Evolutionary conservation across 2,888 invertebrate genomes (phyloP).

Genomic region (Yponomeuta evonymella): DNA sequence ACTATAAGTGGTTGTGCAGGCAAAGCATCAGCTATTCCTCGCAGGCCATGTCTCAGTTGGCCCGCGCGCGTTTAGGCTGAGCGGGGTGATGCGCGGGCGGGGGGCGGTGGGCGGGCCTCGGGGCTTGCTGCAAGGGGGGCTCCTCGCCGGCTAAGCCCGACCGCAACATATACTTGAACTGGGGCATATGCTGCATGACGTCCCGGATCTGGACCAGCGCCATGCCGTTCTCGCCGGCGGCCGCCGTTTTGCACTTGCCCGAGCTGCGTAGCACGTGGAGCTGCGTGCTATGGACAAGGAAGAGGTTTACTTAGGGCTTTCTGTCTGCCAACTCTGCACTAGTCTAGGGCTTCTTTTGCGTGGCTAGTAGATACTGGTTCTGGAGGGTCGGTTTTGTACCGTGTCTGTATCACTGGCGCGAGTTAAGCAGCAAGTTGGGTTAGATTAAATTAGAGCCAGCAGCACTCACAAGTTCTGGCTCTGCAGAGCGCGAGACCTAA

Average conservation of each 20-base stretch:
- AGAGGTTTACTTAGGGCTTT: background rate
- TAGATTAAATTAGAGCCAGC: too few species aligned
- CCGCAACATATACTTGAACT: slow-evolving; percentile 89
- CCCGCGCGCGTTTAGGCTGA: slow-evolving; percentile 51
- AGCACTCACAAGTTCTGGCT: too few species aligned
- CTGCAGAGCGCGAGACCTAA: too few species aligned
- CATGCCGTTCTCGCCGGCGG: slow-evolving; percentile 81
- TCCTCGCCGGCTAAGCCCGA: slow-evolving; percentile 54
- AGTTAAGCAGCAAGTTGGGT: too few species aligned
- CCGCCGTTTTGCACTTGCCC: slow-evolving; percentile 81
- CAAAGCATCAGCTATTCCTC: background rate
- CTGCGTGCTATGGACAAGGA: slow-evolving; percentile 78
- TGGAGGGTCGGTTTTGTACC: too few species aligned
- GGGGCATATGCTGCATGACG: slow-evolving; percentile 90
- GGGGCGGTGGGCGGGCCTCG: slow-evolving; percentile 18
- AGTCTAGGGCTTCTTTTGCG: background rate
- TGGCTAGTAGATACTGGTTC: too few species aligned
- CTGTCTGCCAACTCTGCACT: background rate
- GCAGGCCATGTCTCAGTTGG: slow-evolving; percentile 42
- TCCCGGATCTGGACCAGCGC: slow-evolving; percentile 89
- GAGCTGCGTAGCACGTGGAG: slow-evolving; percentile 85
- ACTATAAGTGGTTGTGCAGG: background rate
- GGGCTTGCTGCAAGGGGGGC: slow-evolving; percentile 24
- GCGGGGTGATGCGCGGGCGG: slow-evolving; percentile 28
- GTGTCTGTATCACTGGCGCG: too few species aligned